Base-by-base conservation (phyloP, 2,113 vertebrate species). In the Ceyx cyanopectus region DNA sequence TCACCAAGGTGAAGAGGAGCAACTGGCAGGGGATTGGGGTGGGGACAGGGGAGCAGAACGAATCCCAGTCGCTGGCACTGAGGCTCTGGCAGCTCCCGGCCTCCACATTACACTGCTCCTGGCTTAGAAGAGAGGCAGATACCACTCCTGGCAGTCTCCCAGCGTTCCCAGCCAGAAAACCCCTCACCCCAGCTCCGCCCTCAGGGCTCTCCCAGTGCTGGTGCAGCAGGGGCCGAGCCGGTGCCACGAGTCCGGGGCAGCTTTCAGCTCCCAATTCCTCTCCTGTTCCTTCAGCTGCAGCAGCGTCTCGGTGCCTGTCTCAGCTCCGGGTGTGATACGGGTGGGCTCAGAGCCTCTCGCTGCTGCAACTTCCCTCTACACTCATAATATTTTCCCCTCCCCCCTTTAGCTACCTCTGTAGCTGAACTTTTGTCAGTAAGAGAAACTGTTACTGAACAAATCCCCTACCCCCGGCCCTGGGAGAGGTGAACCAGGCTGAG, bases 281-380 rank as follows among this genome's bases (percentile, higher is more conserved):
- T 21, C 26, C 43, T 30, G 0, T 3, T 37, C 21, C n/a, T 69
- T 37, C 29, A 27, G 26, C 46, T 19, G n/a, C 4, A 1, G 6
- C 40, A 21, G 17, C 10, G 17, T 4, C 24, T 15, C 2, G 0
- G 1, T 3, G 1, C 5, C 6, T 11, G 40, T 22, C 37, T 45
- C 7, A 6, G 19, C 14, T 27, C 23, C 50, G 6, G 3, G 4
- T 4, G 6, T 2, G 10, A 3, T 1, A 4, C 7, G 4, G 0
- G 0, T 0, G 8, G 22, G 53, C 27, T 46, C 37, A 7, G 13
- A 1, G 8, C 1, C 10, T 26, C 26, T 3, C 1, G 0, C 3
- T 2, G 20, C 23, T 63, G 21, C 20, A 22, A 17, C 17, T 8
- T 32, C 48, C 29, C 34, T 37, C 29, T 26, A 26, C 26, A 14